These are phyloP conservation scores for Melanotus villosus DNA, from an alignment of 2,888 invertebrate genomes.

Conservation along the genomic window DNA sequence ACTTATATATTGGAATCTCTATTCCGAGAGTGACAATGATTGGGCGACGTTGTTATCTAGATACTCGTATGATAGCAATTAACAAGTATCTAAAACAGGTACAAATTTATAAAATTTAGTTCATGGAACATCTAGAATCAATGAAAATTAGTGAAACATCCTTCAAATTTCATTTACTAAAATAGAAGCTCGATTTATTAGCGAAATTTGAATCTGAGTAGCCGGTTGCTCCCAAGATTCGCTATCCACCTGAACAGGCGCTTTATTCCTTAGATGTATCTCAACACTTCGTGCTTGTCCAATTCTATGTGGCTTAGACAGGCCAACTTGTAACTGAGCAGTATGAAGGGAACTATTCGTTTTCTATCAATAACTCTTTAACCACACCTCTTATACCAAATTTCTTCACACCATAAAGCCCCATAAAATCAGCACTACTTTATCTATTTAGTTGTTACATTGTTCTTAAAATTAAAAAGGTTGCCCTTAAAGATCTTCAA, in stretches of 20 bases:
- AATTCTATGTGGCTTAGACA: conserved; percentile 88
- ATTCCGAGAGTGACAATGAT: background rate
- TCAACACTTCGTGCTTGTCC: conserved; percentile 87
- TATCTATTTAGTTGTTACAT: no score
- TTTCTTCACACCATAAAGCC: no score
- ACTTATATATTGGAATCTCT: background rate
- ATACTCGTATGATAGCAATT: background rate
- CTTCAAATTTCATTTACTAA: conserved; percentile 56
- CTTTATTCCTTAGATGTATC: conserved; percentile 77
- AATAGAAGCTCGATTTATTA: conserved; percentile 75
- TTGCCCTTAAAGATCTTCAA: no score
- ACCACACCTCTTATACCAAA: no score
- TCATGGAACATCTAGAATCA: background rate
- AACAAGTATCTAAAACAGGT: background rate
- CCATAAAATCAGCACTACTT: no score
- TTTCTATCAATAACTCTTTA: no score
- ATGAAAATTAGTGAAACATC: background rate
- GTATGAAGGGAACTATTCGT: conserved; percentile 97
- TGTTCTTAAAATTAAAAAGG: no score
- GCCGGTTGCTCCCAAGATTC: conserved; percentile 92
- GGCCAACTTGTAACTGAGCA: conserved; percentile 91
- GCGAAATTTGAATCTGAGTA: conserved; percentile 77
- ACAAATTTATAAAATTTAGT: background rate
- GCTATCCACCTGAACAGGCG: conserved; percentile 88
- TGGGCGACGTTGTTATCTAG: background rate